These are phyloP conservation scores for Camelus dromedarius DNA, from an alignment of 2,113 vertebrate species.

Conservation along the genomic window DNA sequence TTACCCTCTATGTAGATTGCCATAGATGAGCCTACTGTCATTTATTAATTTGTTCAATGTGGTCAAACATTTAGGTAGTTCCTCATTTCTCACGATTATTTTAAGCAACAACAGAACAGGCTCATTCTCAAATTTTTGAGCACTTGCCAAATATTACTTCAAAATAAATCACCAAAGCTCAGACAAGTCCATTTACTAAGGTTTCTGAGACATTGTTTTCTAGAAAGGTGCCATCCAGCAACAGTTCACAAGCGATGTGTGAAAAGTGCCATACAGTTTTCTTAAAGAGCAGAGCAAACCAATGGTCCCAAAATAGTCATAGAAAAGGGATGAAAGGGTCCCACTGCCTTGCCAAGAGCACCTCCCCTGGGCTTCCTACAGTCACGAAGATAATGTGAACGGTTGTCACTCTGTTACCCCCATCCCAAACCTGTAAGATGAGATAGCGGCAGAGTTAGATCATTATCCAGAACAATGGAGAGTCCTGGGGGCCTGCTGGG, in stretches of 20 bases:
- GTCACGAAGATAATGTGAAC: background rate
- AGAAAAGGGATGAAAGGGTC: background rate
- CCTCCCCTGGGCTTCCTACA: background rate
- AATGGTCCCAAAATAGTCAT: background rate
- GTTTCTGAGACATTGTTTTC: background rate
- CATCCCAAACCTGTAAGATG: background rate
- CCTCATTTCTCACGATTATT: background rate
- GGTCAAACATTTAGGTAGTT: background rate
- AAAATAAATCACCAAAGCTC: background rate
- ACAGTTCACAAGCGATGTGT: background rate
- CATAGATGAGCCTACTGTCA: no score
- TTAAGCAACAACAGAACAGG: background rate
- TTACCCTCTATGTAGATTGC: background rate
- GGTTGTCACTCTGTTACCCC: background rate
- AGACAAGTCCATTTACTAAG: background rate
- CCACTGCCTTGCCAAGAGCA: background rate
- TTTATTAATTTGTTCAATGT: background rate
- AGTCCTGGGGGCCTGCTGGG: background rate
- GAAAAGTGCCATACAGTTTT: background rate
- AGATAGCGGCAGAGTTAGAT: background rate
- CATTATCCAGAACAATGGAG: background rate
- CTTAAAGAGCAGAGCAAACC: background rate
- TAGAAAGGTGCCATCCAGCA: background rate
- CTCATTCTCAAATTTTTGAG: background rate
- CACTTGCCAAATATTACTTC: background rate